These are phyloP conservation scores for Galleria mellonella DNA, from an alignment of 1,140 invertebrate genomes.

Conservation along the genomic window DNA sequence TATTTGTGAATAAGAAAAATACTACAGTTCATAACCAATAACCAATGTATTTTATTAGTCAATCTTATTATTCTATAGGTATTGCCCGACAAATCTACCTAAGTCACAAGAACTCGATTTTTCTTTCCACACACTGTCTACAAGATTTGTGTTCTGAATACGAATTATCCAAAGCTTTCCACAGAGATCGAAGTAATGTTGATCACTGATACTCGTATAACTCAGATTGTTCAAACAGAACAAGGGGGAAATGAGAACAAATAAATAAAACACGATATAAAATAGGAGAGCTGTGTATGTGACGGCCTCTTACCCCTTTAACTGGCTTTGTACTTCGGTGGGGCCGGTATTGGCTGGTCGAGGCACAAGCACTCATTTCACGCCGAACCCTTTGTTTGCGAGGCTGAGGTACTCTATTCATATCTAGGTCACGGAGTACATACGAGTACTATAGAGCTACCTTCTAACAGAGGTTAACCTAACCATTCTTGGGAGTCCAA, in stretches of 20 bases:
- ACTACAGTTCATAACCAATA: too few relatives aligned
- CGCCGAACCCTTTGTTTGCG: conserved; percentile 2
- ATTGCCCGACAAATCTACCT: not conserved
- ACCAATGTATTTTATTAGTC: not conserved
- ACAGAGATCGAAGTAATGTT: not conserved
- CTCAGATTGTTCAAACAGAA: too few relatives aligned
- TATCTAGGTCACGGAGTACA: too few relatives aligned
- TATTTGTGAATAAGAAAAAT: too few relatives aligned
- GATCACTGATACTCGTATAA: too few relatives aligned
- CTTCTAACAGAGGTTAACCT: too few relatives aligned
- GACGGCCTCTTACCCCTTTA: conserved; percentile 13
- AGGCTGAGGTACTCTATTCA: not conserved
- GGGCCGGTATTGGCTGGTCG: not conserved
- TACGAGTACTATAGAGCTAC: too few relatives aligned
- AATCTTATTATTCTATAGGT: not conserved
- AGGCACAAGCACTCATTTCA: not conserved
- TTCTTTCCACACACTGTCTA: conserved; percentile 4
- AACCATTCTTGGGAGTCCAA: too few relatives aligned
- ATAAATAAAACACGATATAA: too few relatives aligned
- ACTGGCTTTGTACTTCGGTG: conserved; percentile 8
- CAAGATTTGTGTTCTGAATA: not conserved
- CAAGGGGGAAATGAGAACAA: too few relatives aligned
- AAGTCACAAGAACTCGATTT: not conserved
- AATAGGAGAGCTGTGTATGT: conserved; percentile 3
- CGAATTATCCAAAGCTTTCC: not conserved